These are phyloP conservation scores for cat (Felis catus) DNA, from an alignment of 2,113 vertebrate species.

Conservation along the genomic window F.catus_Fca126_mat1.0 CM031421.1:11963501-11964000, in stretches of 20 bases:
- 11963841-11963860: too few relatives aligned
- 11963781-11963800: not conserved
- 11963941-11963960: too few relatives aligned
- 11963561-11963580: not conserved
- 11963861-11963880: too few relatives aligned
- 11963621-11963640: not conserved
- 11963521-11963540: not conserved
- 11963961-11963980: too few relatives aligned
- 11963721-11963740: conserved; percentile 47
- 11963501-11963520: not conserved
- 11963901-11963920: too few relatives aligned
- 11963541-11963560: not conserved
- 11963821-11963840: not conserved
- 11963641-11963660: not conserved
- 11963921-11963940: too few relatives aligned
- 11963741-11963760: not conserved
- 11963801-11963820: not conserved
- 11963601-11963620: fast-evolving
- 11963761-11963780: not conserved
- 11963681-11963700: not conserved
- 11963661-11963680: not conserved
- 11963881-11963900: too few relatives aligned
- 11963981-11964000: too few relatives aligned
- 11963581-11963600: not conserved
- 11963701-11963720: not conserved